These are phyloP conservation scores for Bruchidius siliquastri DNA, from an alignment of 2,888 invertebrate genomes.

Conservation along the genomic window DNA sequence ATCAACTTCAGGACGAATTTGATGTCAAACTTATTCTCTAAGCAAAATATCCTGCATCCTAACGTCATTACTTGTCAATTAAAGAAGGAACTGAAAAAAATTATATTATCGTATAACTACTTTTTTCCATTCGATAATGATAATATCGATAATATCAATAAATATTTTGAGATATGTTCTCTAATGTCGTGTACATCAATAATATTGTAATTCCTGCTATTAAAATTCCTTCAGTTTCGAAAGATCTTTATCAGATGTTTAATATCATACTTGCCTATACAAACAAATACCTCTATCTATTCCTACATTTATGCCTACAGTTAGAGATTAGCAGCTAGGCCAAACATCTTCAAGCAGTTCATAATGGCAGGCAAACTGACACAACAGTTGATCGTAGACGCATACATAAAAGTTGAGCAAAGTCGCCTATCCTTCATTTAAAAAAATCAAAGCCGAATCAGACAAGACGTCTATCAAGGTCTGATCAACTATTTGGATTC, in stretches of 20 bases:
- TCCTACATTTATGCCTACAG: slow-evolving; percentile 13
- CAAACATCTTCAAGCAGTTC: too few relatives aligned
- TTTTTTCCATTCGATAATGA: slow-evolving; percentile 17
- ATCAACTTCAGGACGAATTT: slow-evolving; percentile 17
- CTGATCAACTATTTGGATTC: too few relatives aligned
- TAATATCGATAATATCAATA: slow-evolving; percentile 4
- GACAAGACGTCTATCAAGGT: too few relatives aligned
- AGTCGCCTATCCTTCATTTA: too few relatives aligned
- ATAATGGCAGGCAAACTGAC: too few relatives aligned
- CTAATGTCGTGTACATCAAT: slow-evolving; percentile 16
- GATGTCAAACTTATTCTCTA: slow-evolving; percentile 21
- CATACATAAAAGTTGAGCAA: too few relatives aligned
- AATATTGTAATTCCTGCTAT: slow-evolving; percentile 14
- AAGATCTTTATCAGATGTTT: not conserved
- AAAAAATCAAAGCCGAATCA: too few relatives aligned
- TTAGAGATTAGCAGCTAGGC: slow-evolving; percentile 10
- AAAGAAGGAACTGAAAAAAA: slow-evolving; percentile 7
- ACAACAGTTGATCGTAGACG: too few relatives aligned
- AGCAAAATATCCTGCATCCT: slow-evolving; percentile 21
- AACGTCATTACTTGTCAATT: slow-evolving; percentile 11
- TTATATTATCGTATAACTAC: slow-evolving; percentile 8
- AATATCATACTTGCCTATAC: not conserved
- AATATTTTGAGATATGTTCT: slow-evolving; percentile 14
- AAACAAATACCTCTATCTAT: slow-evolving; percentile 7
- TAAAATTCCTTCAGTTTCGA: not conserved